Evolutionary conservation across 2,113 vertebrate species (phyloP).

Genomic region (Engraulis encrasicolus): DNA sequence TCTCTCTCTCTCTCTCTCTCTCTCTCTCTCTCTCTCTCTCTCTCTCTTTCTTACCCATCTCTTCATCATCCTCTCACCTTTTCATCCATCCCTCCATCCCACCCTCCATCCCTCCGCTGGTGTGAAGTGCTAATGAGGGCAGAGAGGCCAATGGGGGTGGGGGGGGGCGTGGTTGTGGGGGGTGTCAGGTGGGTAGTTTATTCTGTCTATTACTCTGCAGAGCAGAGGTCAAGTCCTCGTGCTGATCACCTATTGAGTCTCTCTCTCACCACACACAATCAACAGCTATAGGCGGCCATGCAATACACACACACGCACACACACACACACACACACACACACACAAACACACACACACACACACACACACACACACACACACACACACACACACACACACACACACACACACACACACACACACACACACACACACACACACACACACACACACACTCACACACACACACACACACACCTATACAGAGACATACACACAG

Average conservation of each 20-base stretch:
- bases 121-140: not conserved
- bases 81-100: not conserved
- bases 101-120: not conserved
- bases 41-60: too few species aligned
- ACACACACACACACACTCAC: not conserved
- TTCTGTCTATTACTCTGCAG: not conserved
- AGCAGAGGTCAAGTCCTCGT: not conserved
- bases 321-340: not conserved
- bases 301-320: not conserved
- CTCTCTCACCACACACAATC: not conserved
- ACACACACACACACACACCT: not conserved
- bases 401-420: conserved; percentile 2
- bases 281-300: not conserved
- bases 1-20: too few species aligned
- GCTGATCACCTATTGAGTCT: not conserved
- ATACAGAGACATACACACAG: not conserved
- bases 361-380: not conserved
- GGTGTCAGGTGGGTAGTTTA: too few species aligned
- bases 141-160: not conserved
- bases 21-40: too few species aligned
- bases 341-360: not conserved
- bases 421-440: not conserved
- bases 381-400: not conserved
- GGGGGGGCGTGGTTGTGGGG: too few species aligned
- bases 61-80: too few species aligned